These are phyloP conservation scores for Falco punctatus DNA, from an alignment of 2,113 vertebrate genomes.

Conservation along the genomic window DNA sequence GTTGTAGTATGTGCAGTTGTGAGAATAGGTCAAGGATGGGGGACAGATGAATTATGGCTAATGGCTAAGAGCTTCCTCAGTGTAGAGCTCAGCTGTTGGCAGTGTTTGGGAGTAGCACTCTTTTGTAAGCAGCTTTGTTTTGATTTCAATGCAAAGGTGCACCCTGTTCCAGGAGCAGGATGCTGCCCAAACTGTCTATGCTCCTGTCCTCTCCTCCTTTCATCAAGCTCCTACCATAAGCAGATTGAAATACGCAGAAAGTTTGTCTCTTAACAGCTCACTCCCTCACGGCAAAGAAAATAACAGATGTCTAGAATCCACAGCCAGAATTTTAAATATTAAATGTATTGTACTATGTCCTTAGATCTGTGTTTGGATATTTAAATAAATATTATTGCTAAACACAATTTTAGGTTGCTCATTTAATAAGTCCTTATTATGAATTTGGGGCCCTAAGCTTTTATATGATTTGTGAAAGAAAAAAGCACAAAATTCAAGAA, in stretches of 20 bases:
- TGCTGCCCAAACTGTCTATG: not conserved
- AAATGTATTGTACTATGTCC: not conserved
- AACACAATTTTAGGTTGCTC: slow-evolving; percentile 7
- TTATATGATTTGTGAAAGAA: not conserved
- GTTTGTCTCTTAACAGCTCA: slow-evolving; percentile 16
- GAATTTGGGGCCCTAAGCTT: not conserved
- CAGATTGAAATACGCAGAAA: slow-evolving; percentile 15
- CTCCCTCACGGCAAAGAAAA: slow-evolving; percentile 37
- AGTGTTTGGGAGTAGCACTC: not conserved
- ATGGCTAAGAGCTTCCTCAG: not conserved
- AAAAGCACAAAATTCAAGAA: not conserved
- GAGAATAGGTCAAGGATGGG: not conserved
- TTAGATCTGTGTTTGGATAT: slow-evolving; percentile 8
- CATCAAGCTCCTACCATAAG: not conserved
- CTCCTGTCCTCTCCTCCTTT: not conserved
- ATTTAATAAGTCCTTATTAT: not conserved
- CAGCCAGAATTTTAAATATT: slow-evolving; percentile 18
- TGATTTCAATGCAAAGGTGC: not conserved
- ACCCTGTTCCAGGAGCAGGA: not conserved
- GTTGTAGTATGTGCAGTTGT: not conserved
- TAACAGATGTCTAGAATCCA: slow-evolving; percentile 36
- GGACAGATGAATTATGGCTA: not conserved
- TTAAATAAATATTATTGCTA: slow-evolving; percentile 4
- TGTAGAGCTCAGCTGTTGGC: not conserved
- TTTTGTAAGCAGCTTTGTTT: not conserved